Evolutionary conservation across 2,113 vertebrate species (phyloP).

Genomic region (Leucoraja erinaceus): DNA sequence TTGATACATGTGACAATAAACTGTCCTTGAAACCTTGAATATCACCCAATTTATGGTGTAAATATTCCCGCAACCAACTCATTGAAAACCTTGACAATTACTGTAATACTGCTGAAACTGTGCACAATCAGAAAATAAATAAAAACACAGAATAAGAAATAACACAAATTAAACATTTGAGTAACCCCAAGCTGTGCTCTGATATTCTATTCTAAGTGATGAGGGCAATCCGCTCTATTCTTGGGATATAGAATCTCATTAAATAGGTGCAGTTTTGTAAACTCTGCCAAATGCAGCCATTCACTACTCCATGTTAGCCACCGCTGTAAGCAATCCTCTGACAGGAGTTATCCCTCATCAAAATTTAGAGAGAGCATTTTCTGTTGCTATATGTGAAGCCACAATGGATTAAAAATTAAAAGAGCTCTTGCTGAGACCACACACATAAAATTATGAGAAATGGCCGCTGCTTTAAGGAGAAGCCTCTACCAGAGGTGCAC

Average conservation of each 20-base stretch:
- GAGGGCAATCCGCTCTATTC: not conserved
- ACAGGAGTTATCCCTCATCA: not conserved
- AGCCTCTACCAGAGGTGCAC: not conserved
- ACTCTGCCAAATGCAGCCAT: not conserved
- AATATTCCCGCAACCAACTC: not conserved
- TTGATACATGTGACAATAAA: too few relatives aligned
- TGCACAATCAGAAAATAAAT: not conserved
- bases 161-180: not conserved
- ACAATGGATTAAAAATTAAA: not conserved
- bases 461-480: not conserved
- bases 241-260: not conserved
- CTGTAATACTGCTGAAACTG: not conserved
- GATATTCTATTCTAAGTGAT: not conserved
- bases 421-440: not conserved
- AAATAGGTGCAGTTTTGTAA: not conserved
- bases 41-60: not conserved
- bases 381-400: not conserved
- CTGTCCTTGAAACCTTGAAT: too few relatives aligned
- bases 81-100: not conserved
- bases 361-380: not conserved
- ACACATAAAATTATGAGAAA: not conserved
- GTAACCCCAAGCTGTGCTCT: not conserved
- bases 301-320: not conserved
- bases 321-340: not conserved
- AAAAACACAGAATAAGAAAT: not conserved